Evolutionary conservation across 2,888 invertebrate species (phyloP).

Genomic region (Tetranychus piercei): DNA sequence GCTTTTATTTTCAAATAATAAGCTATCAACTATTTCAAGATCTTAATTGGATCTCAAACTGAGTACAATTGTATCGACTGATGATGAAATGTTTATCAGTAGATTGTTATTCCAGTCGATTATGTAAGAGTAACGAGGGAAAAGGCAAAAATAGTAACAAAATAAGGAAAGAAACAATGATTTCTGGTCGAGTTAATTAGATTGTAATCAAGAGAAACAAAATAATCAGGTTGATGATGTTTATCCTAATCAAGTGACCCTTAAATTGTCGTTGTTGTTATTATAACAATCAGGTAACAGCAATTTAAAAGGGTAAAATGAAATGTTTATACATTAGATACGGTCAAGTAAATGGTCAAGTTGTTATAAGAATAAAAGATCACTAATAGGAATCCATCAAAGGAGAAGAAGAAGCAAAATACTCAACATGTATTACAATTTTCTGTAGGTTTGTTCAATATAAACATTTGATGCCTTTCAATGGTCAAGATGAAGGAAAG

Average conservation of each 20-base stretch:
- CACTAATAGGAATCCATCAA: not conserved
- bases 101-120: not conserved
- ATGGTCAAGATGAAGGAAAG: slow-evolving; percentile 2
- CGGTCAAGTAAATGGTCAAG: not conserved
- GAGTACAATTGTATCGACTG: not conserved
- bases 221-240: not conserved
- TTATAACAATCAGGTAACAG: not conserved
- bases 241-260: not conserved
- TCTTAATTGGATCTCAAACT: not conserved
- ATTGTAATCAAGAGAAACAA: not conserved
- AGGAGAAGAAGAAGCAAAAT: not conserved
- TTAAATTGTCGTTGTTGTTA: not conserved
- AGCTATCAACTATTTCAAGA: too few species aligned
- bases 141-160: not conserved
- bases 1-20: too few species aligned
- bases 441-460: not conserved
- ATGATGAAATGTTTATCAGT: not conserved
- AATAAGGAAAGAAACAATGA: not conserved
- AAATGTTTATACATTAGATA: not conserved
- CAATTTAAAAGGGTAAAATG: not conserved
- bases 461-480: not conserved
- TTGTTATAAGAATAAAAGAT: not conserved
- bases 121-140: not conserved
- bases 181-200: not conserved
- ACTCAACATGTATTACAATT: not conserved